Base-by-base conservation (phyloP, 2,113 vertebrate species). In the Mormyrus iriodes region DNA sequence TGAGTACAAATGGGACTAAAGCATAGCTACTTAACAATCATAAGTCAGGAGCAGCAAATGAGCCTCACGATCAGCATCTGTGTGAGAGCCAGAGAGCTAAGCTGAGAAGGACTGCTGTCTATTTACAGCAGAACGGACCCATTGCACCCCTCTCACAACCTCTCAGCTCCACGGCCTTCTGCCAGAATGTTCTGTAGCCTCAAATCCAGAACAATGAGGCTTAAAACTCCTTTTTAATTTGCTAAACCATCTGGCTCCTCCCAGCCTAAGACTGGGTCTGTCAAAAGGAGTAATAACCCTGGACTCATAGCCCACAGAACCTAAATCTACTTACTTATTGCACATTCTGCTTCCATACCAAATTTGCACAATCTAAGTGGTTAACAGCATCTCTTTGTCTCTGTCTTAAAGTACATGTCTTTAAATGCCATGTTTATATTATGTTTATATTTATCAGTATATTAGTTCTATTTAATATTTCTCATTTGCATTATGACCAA, bases 1-100 rank as follows among this genome's bases (percentile, higher is more conserved):
- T 92, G 88, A 91, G 90, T 90, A 88, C 90, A 93, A 91, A 92
- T 88, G 93, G 92, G 90, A 91, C 89, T 35, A 49, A 35, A 73
- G 88, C 83, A 85, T 35, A 53, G 52, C 85, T 12, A 85, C 88
- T 51, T 79, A 84, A 73, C 58, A 39, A 61, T 90, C 89, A 35
- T 69, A 44, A 73, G 83, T 27, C n/a, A 46, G 39, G 4, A 84
- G 51, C 76, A 61, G 6, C 12, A 89, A 89, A 44, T 31, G 42
- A 44, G 4, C n/a, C 1, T 39, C 10, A 39, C 3, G 3, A 10
- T 9, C 13, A 88, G 27, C 88, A 84, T 15, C 88, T 84, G 79
- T 21, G 24, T n/a, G 65, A 82, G 39, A 17, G 15, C 19, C 7
- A 9, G 31, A 12, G 39, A 12, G 3, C 69, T 31, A n/a, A 35